phyloP scores from a whole-genome alignment of 2,797 vertebrate genomes.

The Prunella strophiata region DNA sequence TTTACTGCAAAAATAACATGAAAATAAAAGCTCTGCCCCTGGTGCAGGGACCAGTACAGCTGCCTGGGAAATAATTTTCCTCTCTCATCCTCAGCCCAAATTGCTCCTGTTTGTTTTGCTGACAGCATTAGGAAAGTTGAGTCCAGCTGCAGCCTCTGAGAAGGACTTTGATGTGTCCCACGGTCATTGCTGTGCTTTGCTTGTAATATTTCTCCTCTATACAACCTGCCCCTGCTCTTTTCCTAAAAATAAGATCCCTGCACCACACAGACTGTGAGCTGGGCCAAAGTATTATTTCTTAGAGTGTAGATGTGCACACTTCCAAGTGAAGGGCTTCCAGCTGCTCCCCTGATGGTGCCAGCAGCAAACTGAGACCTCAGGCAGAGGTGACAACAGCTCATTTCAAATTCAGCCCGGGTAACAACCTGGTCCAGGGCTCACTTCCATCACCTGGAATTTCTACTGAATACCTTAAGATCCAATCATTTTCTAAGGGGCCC shows the following conservation, averaged over 20 bases:
- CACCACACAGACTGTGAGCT: rapidly evolving
- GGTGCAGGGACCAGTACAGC: background rate
- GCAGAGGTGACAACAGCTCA: background rate
- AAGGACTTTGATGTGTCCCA: background rate
- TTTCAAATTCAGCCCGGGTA: background rate
- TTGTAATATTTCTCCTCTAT: background rate
- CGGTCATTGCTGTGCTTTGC: background rate
- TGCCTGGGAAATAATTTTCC: background rate
- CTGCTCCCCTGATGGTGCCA: background rate
- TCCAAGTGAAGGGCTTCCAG: background rate
- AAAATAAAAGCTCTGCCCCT: background rate
- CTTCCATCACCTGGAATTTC: background rate
- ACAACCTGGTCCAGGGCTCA: background rate
- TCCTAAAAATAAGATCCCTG: background rate
- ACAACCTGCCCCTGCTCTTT: background rate
- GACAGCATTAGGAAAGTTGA: background rate
- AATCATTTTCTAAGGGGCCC: background rate
- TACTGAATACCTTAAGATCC: background rate
- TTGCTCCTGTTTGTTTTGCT: background rate
- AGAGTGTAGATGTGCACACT: rapidly evolving
- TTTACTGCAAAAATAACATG: background rate
- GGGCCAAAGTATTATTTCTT: background rate
- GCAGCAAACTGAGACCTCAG: background rate
- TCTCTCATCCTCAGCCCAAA: background rate
- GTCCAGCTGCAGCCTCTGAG: background rate